Evolutionary conservation across 2,888 invertebrate genomes (phyloP), one percentile per base, ranked within the genome.

Genomic region (Sarcophaga carnaria): DNA sequence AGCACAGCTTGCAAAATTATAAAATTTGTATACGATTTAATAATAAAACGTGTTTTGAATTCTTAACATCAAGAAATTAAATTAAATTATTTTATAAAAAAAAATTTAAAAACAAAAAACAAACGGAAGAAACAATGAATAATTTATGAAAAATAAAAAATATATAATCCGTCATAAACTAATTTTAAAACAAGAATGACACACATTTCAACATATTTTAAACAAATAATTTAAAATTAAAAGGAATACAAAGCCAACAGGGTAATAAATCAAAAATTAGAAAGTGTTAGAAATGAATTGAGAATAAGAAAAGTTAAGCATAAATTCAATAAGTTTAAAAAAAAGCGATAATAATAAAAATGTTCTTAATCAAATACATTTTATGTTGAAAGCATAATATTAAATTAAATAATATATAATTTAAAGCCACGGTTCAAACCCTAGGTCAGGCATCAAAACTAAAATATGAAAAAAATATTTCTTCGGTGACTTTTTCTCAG

Each of bases 1-100:
- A 49, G 14, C 11, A 59, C 63, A 14, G n/a, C 4, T 64, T 80
- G 75, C 69, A 70, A 79, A 79, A 64, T 64, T 75, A 70, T 70
- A 75, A 75, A 49, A 70, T 69, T 79, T 79, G 62, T 72, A 72
- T 70, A 63, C 63, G 45, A 78, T 75, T 84, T 80, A 75, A 27
- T 66, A 80, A 84, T 49, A 63, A 82, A 74, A 85, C 85, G 75
- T 82, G 85, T 82, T 75, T 79, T 17, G 78, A 85, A 85, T 85
- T 54, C 60, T 54, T 75, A 79, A 78, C 59, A 54, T 14, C 14
- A 49, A 49, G 12, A 72, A 75, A 60, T 69, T 27, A 74, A 59
- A 63, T 64, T 1, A 78, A 49, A 70, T 67, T 22, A 80, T 5
- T 82, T 71, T 11, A 37, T 5, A 49, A 49, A 27, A 49, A 49